Percentiles rank a stretch among this genome's conserved stretches.
These are phyloP conservation scores for Bruchidius siliquastri DNA, from an alignment of 2,888 invertebrate species.

Conservation along the genomic window DNA sequence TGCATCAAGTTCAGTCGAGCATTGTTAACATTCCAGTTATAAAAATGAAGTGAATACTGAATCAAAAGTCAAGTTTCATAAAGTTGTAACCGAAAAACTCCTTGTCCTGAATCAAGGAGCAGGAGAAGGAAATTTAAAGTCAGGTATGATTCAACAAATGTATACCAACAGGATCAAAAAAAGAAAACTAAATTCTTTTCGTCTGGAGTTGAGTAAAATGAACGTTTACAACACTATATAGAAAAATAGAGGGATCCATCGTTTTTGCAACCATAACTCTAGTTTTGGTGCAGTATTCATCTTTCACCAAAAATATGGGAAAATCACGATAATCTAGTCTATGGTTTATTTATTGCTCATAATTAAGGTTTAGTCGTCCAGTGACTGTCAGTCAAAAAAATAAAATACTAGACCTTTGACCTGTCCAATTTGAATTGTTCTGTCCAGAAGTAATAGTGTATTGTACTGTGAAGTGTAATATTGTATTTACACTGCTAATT, in stretches of 20 bases:
- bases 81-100: background rate
- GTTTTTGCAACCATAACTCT: background rate
- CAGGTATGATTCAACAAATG: no score
- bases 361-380: slow-evolving; percentile 40
- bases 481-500: slow-evolving; percentile 13
- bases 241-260: no score
- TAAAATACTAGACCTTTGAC: slow-evolving; percentile 35
- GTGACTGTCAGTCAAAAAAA: slow-evolving; percentile 28
- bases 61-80: background rate
- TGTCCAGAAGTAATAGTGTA: slow-evolving; percentile 33
- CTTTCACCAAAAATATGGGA: background rate
- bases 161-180: no score
- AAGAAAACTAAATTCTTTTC: no score
- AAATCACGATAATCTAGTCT: slow-evolving; percentile 22
- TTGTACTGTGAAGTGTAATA: slow-evolving; percentile 15
- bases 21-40: background rate
- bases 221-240: no score
- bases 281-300: background rate
- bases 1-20: slow-evolving; percentile 8
- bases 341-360: slow-evolving; percentile 39
- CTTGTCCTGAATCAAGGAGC: no score
- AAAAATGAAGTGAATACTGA: background rate
- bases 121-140: no score
- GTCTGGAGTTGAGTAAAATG: no score
- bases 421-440: slow-evolving; percentile 39